These are phyloP conservation scores for Antrozous pallidus DNA, from an alignment of 2,797 vertebrate species.

Conservation along the genomic window DNA sequence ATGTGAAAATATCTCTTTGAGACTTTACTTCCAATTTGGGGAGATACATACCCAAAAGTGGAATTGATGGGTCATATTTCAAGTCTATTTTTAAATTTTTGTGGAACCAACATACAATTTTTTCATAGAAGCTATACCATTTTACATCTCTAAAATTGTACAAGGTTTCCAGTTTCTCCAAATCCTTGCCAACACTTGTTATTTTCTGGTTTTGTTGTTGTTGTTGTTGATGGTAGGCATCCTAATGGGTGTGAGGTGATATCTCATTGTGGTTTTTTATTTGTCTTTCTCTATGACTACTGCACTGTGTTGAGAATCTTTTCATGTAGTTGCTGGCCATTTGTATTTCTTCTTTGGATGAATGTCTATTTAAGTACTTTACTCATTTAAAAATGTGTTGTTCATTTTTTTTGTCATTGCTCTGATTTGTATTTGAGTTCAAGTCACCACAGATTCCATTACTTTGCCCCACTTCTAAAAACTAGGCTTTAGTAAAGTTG, in stretches of 20 bases:
- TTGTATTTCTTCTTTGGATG: not conserved
- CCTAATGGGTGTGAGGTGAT: not conserved
- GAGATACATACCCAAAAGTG: not conserved
- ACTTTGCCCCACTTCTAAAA: not conserved
- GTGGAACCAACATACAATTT: not conserved
- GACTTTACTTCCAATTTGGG: not conserved
- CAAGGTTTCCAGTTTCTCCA: not conserved
- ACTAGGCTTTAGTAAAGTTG: constrained; percentile 26
- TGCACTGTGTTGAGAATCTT: not conserved
- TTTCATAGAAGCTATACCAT: not conserved
- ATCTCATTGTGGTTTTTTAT: not conserved
- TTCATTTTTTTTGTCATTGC: not conserved
- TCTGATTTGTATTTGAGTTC: not conserved
- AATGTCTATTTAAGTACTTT: not conserved
- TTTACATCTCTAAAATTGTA: not conserved
- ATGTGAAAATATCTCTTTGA: not conserved
- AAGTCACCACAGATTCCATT: not conserved
- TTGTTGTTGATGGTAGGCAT: not conserved
- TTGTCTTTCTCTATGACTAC: not conserved
- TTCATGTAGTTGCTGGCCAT: not conserved
- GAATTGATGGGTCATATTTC: not conserved
- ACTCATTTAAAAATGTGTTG: not conserved
- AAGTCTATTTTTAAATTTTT: not conserved
- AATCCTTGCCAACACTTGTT: not conserved
- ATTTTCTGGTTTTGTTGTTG: not conserved